Percentiles rank a stretch among this genome's conserved stretches.
Evolutionary conservation across 2,113 vertebrate species (phyloP).

Genomic region (Mystacornis crossleyi): DNA sequence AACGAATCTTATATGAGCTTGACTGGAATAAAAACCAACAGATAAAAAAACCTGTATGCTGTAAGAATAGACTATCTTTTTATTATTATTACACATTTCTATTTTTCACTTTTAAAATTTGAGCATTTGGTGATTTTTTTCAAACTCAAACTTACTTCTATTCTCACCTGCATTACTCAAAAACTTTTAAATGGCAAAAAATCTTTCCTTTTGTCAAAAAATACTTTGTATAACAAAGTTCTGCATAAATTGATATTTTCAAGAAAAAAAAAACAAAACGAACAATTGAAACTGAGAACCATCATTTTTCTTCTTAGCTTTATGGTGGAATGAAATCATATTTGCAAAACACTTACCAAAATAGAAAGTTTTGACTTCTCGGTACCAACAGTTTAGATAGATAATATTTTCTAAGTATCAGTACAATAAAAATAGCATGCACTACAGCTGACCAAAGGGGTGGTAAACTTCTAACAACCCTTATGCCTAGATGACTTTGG

Average conservation of each 20-base stretch:
- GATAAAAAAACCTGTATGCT: fast-evolving
- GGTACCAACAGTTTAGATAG: background rate
- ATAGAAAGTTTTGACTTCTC: background rate
- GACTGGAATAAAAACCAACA: background rate
- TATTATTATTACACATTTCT: background rate
- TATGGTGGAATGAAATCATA: background rate
- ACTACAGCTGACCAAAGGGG: background rate
- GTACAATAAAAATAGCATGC: background rate
- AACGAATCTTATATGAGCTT: background rate
- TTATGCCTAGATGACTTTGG: background rate
- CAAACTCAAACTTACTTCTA: background rate
- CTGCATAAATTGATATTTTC: background rate
- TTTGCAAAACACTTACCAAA: background rate
- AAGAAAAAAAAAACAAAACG: background rate
- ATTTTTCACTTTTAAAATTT: background rate
- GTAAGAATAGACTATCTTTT: background rate
- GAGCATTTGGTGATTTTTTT: background rate
- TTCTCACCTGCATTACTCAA: background rate
- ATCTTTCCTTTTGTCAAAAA: background rate
- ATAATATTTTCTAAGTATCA: background rate
- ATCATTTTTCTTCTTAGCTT: background rate
- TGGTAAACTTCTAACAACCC: background rate
- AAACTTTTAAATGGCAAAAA: background rate
- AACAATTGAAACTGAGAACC: background rate
- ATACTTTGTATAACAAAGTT: background rate